Conservation (phyloP, 2,113 vertebrate species). For the Tamias sibiricus region DNA sequence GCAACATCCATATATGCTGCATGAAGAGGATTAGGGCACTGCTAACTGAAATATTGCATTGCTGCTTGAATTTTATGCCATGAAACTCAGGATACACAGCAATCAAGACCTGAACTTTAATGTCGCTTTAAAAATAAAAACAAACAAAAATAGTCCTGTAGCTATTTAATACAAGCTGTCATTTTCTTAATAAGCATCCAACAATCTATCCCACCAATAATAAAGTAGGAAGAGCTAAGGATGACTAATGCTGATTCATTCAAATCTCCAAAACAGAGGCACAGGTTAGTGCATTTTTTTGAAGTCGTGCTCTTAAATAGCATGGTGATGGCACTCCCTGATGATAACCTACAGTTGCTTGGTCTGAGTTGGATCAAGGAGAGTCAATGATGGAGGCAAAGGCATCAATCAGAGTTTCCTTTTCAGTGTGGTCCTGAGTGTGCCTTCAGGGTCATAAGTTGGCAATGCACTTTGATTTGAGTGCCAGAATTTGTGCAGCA, state of each 20-base stretch:
- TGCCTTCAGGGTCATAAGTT: background rate
- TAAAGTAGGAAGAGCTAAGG: background rate
- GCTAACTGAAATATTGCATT: background rate
- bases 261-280: background rate
- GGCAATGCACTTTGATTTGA: background rate
- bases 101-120: background rate
- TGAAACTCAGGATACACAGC: background rate
- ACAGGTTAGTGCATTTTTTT: background rate
- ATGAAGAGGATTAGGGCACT: background rate
- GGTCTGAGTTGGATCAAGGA: background rate
- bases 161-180: background rate
- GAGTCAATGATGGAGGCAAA: background rate
- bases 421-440: background rate
- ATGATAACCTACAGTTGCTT: slow-evolving; percentile 29
- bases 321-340: background rate
- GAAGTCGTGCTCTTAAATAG: slow-evolving; percentile 10
- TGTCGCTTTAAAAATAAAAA: slow-evolving; percentile 41
- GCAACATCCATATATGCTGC: background rate
- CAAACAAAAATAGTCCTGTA: background rate
- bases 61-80: background rate
- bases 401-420: background rate
- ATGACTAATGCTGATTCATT: background rate
- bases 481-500: background rate
- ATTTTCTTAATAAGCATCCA: slow-evolving; percentile 12
- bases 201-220: background rate